Conservation (phyloP, 2,113 vertebrate genomes). For the Chauna torquata region DNA sequence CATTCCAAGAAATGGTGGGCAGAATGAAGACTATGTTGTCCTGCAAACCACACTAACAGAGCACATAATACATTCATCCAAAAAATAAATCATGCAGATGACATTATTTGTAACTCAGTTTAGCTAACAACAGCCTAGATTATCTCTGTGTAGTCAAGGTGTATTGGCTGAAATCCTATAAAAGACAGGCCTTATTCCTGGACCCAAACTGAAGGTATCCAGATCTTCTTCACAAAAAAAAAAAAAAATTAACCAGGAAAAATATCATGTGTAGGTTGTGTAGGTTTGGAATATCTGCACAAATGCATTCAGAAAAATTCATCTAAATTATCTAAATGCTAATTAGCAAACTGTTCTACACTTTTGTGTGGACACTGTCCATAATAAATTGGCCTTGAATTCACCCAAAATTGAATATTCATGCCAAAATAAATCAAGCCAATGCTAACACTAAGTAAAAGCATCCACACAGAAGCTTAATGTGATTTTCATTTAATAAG, state of each 20-base stretch:
- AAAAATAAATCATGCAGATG: neutral
- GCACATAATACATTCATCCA: neutral
- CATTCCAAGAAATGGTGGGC: neutral
- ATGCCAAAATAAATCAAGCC: neutral
- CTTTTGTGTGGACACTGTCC: neutral
- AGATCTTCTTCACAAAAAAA: neutral
- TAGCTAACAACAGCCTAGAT: neutral
- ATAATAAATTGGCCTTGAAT: neutral
- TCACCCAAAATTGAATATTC: neutral
- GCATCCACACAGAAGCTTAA: constrained; percentile 6
- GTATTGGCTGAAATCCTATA: neutral
- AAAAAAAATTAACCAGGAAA: neutral
- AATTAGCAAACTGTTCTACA: neutral
- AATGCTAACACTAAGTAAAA: neutral
- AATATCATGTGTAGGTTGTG: fast-evolving
- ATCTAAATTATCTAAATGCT: neutral
- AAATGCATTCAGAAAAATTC: neutral
- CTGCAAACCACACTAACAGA: neutral
- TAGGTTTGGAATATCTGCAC: neutral
- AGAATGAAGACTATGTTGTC: neutral
- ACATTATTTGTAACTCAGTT: neutral
- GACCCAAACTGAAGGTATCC: neutral
- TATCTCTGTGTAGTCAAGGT: neutral
- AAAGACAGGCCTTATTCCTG: neutral
- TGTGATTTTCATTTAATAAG: constrained; percentile 5